These are phyloP conservation scores for Melolontha melolontha DNA, from an alignment of 2,888 invertebrate genomes.

Conservation along the genomic window DNA sequence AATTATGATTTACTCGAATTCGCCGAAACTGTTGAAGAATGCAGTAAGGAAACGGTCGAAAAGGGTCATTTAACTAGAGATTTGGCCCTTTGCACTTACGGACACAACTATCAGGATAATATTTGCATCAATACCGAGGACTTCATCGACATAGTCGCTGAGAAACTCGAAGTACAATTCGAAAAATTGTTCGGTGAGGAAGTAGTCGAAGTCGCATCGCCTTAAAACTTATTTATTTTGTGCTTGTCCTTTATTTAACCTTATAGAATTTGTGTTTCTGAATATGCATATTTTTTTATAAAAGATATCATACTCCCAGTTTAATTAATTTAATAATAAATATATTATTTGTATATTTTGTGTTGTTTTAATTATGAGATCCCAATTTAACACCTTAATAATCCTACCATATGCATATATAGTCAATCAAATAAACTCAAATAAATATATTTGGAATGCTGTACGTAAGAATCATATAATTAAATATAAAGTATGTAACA, in stretches of 20 bases:
- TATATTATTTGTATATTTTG: neutral
- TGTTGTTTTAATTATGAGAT: no score
- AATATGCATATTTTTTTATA: slow-evolving; percentile 8
- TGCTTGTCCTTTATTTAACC: slow-evolving; percentile 1
- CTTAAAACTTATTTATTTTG: slow-evolving; percentile 19
- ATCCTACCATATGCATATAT: no score
- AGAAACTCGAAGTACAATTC: slow-evolving; percentile 69
- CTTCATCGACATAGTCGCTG: slow-evolving; percentile 81
- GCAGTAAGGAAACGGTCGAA: slow-evolving; percentile 83
- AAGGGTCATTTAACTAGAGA: slow-evolving; percentile 88
- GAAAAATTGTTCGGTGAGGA: slow-evolving; percentile 41
- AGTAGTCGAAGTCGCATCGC: slow-evolving; percentile 23
- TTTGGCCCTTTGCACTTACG: slow-evolving; percentile 85
- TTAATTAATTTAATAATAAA: slow-evolving; percentile 22
- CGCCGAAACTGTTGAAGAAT: slow-evolving; percentile 77
- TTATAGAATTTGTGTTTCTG: neutral
- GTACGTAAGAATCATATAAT: no score
- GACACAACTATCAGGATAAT: slow-evolving; percentile 78
- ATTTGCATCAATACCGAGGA: slow-evolving; percentile 85
- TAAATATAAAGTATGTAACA: no score
- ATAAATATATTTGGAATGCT: no score
- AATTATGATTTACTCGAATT: slow-evolving; percentile 79
- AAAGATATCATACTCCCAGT: neutral
- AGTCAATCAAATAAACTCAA: no score
- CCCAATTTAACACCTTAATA: no score